Evolutionary conservation across 2,888 invertebrate genomes (phyloP).

Genomic region (Drosophila lacicola): DNA sequence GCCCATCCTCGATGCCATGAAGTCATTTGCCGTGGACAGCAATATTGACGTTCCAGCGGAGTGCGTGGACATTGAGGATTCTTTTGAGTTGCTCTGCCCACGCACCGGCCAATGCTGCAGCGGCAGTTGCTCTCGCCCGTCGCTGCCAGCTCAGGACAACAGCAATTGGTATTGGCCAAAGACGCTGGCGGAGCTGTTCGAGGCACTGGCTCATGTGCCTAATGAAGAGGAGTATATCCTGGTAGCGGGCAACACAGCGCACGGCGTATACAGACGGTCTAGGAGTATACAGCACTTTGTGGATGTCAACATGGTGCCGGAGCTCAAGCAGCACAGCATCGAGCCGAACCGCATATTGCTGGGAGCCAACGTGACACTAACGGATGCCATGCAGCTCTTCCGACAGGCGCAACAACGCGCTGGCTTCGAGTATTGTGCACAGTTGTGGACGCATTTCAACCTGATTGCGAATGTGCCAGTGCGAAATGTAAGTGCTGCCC

Average conservation of each 20-base stretch:
- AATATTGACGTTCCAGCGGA: slow-evolving; percentile 84
- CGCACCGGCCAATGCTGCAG: slow-evolving; percentile 82
- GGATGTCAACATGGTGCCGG: slow-evolving; percentile 88
- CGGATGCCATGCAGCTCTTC: slow-evolving; percentile 85
- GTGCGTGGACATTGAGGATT: slow-evolving; percentile 85
- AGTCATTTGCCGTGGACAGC: slow-evolving; percentile 89
- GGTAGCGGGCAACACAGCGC: slow-evolving; percentile 92
- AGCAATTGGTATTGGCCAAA: slow-evolving; percentile 79
- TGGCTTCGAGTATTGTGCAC: slow-evolving; percentile 87
- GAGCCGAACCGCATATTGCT: slow-evolving; percentile 69
- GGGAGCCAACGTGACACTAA: slow-evolving; percentile 86
- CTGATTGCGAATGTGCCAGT: slow-evolving; percentile 89
- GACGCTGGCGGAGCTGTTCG: slow-evolving; percentile 66
- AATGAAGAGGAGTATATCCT: slow-evolving; percentile 87
- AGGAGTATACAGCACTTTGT: slow-evolving; percentile 86
- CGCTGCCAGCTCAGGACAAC: slow-evolving; percentile 17
- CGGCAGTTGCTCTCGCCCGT: slow-evolving; percentile 70
- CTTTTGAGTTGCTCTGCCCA: slow-evolving; percentile 64
- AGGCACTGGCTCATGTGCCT: slow-evolving; percentile 80
- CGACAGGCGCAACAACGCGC: slow-evolving; percentile 77
- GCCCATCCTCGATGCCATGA: slow-evolving; percentile 92
- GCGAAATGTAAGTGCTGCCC: slow-evolving; percentile 87
- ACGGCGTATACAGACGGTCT: slow-evolving; percentile 86
- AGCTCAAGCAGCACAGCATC: slow-evolving; percentile 86
- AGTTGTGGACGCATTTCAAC: slow-evolving; percentile 87